Evolutionary conservation across 2,888 invertebrate species (phyloP).

Genomic region (Amblyjoppa proteus): DNA sequence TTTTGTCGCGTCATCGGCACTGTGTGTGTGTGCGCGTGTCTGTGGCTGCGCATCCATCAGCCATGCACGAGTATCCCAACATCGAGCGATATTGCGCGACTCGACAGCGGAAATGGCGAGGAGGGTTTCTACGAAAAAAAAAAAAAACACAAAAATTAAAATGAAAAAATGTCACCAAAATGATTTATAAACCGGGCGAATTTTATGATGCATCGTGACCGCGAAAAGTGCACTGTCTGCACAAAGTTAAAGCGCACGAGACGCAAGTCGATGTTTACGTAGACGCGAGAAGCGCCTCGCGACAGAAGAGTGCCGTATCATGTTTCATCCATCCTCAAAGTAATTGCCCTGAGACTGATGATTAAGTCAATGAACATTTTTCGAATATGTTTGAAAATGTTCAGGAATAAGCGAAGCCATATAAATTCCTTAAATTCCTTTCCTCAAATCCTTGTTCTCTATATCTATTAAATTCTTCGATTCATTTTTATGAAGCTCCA

Average conservation of each 20-base stretch:
- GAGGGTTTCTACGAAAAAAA: not conserved
- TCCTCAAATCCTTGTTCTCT: too few relatives aligned
- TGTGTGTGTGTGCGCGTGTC: conserved; percentile 6
- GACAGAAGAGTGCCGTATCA: not conserved
- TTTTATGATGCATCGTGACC: not conserved
- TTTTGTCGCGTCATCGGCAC: conserved; percentile 5
- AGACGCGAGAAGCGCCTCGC: conserved; percentile 14
- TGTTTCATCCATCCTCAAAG: not conserved
- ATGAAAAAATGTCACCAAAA: conserved; percentile 27
- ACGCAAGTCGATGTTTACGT: conserved; percentile 25
- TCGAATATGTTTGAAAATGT: not conserved
- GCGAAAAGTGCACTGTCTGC: conserved; percentile 35
- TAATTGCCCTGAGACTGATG: not conserved
- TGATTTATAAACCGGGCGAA: conserved; percentile 51
- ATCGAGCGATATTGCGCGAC: conserved; percentile 14
- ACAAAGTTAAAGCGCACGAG: conserved; percentile 8
- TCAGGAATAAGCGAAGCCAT: not conserved
- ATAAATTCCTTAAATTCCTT: not conserved
- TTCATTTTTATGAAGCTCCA: too few relatives aligned
- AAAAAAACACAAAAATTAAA: too few relatives aligned
- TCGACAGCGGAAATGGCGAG: not conserved
- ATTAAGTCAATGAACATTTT: not conserved
- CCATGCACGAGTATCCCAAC: not conserved
- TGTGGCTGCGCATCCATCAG: conserved; percentile 3
- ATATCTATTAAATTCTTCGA: too few relatives aligned